Base-by-base conservation (phyloP, 2,113 vertebrate species). In the Aythya baeri region DNA sequence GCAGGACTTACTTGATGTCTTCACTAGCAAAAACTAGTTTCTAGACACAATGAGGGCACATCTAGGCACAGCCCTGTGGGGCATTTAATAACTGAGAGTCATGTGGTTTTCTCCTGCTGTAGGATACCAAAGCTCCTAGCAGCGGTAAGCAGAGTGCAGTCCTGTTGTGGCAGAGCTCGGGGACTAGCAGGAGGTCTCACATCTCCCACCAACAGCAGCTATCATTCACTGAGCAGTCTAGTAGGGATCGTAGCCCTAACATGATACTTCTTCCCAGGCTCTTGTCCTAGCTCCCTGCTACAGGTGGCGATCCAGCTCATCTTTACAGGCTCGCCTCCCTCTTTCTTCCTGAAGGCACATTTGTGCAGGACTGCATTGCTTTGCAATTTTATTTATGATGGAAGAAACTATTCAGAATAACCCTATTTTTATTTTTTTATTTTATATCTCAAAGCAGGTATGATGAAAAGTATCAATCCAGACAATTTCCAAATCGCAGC, bases 191-290 rank as follows among this genome's bases (percentile, higher is more conserved):
- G 36, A 13, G 38, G 50, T 67, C 32, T 44, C 1, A 1, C n/a
- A 50, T 50, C 11, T 31, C 31, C 14, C 46, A 46, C 1, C 0
- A 59, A 29, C 3, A 52, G 26, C 10, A 2, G 50, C 61, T 78
- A 1, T 75, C 54, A 6, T 22, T 61, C 38, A 21, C 11, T 52
- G 43, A 75, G 27, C 13, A 72, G 41, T 61, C 6, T 29, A 62
- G 44, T 43, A 85, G 6, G 1, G 5, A 57, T 70, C 78, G 77
- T 86, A 62, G 26, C 25, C 34, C 34, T 83, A 31, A 36, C 0
- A 4, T 17, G 29, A 14, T 76, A 31, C 17, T 50, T n/a, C 10
- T 50, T n/a, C 10, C 0, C 58, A 57, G 1, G 2, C 3, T 83
- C 58, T 86, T 54, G 21, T 80, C 44, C 18, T 26, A 58, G 0